Evolutionary conservation across 2,888 invertebrate species (phyloP).

Genomic region (Chirona hameri): DNA sequence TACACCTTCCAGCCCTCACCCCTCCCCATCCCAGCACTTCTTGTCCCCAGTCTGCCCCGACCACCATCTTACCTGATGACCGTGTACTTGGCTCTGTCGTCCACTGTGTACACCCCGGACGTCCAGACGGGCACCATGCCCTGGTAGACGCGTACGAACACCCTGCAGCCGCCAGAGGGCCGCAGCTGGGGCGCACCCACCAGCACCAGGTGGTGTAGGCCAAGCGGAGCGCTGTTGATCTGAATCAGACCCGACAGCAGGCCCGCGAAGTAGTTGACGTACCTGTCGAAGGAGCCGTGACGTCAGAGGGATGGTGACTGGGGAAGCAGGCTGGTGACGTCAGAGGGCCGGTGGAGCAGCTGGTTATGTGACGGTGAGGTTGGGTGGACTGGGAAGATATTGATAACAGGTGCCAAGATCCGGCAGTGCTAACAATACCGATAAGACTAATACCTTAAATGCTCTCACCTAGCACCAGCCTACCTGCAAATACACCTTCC

Average conservation of each 20-base stretch:
- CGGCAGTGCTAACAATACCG: too few species aligned
- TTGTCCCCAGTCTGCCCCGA: background rate
- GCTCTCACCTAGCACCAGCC: too few species aligned
- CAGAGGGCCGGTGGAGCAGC: too few species aligned
- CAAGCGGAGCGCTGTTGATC: constrained; percentile 81
- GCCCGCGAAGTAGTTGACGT: constrained; percentile 88
- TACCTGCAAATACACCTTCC: constrained; percentile 52
- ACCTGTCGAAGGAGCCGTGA: constrained; percentile 56
- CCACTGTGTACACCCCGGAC: background rate
- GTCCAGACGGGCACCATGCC: constrained; percentile 29
- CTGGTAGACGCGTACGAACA: constrained; percentile 44
- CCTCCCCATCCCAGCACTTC: constrained; percentile 59
- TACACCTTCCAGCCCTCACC: constrained; percentile 62
- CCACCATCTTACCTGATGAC: constrained; percentile 76
- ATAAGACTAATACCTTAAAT: too few species aligned
- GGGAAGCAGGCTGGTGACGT: too few species aligned
- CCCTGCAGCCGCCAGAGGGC: constrained; percentile 59
- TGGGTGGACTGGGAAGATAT: too few species aligned
- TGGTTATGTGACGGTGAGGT: too few species aligned
- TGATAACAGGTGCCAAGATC: too few species aligned
- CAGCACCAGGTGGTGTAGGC: constrained; percentile 79
- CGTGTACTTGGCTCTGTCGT: constrained; percentile 69
- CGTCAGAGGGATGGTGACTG: constrained; percentile 10
- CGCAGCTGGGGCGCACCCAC: constrained; percentile 75
- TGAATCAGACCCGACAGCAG: constrained; percentile 81